Evolutionary conservation across 2,113 vertebrate genomes (phyloP), one percentile per base, ranked within the genome.

Genomic region (Rhynchopsitta pachyrhyncha): DNA sequence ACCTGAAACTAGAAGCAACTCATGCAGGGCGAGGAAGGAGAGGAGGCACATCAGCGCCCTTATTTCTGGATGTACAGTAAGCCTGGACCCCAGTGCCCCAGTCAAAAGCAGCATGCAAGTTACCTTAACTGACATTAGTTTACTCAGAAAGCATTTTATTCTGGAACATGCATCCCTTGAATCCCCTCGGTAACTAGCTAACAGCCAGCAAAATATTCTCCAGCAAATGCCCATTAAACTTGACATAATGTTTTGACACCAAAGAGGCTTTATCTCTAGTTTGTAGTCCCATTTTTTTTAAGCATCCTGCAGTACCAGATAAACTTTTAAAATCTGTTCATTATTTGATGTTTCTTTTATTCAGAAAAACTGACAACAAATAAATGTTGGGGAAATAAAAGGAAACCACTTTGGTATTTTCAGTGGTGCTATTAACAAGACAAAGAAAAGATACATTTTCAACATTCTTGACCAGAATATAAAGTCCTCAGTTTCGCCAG

Each of bases 141-240:
- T 87, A 91, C 87, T 82, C 86, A 76, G 67, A 91, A 67, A 88
- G 74, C 74, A 76, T 89, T 96, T 96, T 71, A 88, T 94, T 94
- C 74, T 76, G 90, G 88, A 95, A 96, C 52, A 76, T 89, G 59
- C 83, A 89, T 94, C 91, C 93, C 73, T 66, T 73, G 74, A 96
- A 92, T 96, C 59, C 91, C 92, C 93, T 76, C 93, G 86, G 96
- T 95, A 96, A 92, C 92, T 55, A 93, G 80, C 90, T 91, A 94
- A 88, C 77, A 92, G 77, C 57, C 62, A 2, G 91, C 57, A 96
- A 96, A 97, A 93, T 91, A 93, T 92, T 92, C 83, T 69, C 77
- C 89, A 77, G 93, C 96, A 95, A 94, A 89, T 86, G 75, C 81
- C 95, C 83, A 95, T 97, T 96, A 96, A 96, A 96, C 93, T 96